phyloP scores from a whole-genome alignment of 2,797 vertebrate species.

The Dicrostonyx torquatus region DNA sequence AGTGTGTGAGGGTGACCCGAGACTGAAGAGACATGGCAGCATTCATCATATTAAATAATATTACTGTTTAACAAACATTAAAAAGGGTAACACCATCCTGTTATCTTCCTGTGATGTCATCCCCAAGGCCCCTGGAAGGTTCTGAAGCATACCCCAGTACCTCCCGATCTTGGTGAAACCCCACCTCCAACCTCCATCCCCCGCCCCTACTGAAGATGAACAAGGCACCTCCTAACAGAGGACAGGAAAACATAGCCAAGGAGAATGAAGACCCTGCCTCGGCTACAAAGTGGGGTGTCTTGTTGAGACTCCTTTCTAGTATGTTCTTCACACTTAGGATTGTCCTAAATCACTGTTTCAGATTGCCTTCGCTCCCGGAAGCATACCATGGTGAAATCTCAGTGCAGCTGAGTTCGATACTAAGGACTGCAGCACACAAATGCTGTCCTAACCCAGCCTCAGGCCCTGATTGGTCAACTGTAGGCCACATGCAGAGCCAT shows the following conservation, averaged over 20 bases:
- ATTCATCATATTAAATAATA: not conserved
- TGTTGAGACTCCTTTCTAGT: not conserved
- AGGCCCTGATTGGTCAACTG: fast-evolving
- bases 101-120: not conserved
- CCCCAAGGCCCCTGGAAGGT: not conserved
- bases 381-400: not conserved
- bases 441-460: fast-evolving
- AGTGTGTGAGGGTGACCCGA: not conserved
- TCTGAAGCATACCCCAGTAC: not conserved
- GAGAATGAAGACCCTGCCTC: not conserved
- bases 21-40: not conserved
- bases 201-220: not conserved
- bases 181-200: too few relatives aligned
- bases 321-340: not conserved
- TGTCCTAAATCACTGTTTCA: not conserved
- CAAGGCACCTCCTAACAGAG: not conserved
- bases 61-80: not conserved
- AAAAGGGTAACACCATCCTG: not conserved
- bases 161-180: not conserved
- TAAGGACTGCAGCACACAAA: not conserved
- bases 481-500: not conserved
- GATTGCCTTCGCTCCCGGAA: not conserved
- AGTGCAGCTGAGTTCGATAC: not conserved
- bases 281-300: not conserved
- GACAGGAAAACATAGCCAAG: not conserved